phyloP scores from a whole-genome alignment of 1,140 invertebrate species.

The Drosophila bipectinata region DNA sequence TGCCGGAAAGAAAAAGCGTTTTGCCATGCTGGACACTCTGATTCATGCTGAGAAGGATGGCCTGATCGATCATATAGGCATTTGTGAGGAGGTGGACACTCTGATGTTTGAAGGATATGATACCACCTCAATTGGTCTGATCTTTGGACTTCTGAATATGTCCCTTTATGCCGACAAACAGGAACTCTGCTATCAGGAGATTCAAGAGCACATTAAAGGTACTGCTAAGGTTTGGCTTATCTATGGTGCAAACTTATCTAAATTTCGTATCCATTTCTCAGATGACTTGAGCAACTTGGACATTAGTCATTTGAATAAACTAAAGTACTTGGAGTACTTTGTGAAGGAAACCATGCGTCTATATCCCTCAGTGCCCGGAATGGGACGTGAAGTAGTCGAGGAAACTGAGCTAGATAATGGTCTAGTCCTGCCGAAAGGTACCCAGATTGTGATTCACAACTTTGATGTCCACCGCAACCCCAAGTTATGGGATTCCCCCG shows the following conservation, averaged over 20 bases:
- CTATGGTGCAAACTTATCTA: background rate
- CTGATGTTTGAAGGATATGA: constrained; percentile 92
- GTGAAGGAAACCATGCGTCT: constrained; percentile 87
- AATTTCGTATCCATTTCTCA: constrained; percentile 10
- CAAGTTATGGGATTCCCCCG: constrained; percentile 88
- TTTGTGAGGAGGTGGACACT: constrained; percentile 92
- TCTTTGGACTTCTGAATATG: constrained; percentile 86
- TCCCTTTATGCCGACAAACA: constrained; percentile 87
- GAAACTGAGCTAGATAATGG: constrained; percentile 83
- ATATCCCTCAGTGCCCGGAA: constrained; percentile 88
- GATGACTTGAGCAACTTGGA: constrained; percentile 78
- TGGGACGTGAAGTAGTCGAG: constrained; percentile 85
- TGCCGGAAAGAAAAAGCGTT: constrained; percentile 84
- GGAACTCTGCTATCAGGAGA: constrained; percentile 85
- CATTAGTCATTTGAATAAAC: constrained; percentile 85
- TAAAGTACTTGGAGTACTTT: constrained; percentile 88
- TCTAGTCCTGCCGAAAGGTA: constrained; percentile 84
- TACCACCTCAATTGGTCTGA: constrained; percentile 87
- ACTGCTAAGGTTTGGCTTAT: background rate
- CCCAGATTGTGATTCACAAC: constrained; percentile 83
- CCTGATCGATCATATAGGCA: constrained; percentile 87
- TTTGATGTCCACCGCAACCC: constrained; percentile 86
- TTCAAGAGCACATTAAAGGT: constrained; percentile 59
- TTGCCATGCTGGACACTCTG: constrained; percentile 92
- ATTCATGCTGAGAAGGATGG: constrained; percentile 86